Conservation (phyloP, 2,797 vertebrate genomes). For the Todus mexicanus region DNA sequence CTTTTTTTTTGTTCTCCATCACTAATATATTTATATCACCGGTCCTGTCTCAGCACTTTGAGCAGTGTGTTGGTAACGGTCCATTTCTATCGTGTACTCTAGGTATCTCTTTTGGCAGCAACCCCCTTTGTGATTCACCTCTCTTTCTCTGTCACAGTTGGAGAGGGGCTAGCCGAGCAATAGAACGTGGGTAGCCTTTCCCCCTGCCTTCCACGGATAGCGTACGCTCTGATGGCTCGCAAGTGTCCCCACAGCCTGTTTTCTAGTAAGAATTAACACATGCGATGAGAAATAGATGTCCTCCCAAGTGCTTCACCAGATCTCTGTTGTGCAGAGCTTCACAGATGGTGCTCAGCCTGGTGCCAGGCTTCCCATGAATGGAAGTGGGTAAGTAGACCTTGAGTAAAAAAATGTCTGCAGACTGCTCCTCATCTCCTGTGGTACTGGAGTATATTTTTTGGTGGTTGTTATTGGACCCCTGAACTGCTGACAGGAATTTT, state of each 20-base stretch:
- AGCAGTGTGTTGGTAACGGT: neutral
- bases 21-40: neutral
- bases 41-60: neutral
- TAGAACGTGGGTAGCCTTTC: neutral
- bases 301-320: constrained; percentile 1
- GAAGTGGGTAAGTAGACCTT: neutral
- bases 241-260: constrained; percentile 6
- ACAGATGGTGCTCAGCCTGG: constrained; percentile 23
- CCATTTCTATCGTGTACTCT: neutral
- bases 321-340: neutral
- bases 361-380: constrained; percentile 16
- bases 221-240: neutral
- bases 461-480: neutral
- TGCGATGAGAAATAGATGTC: neutral
- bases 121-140: neutral
- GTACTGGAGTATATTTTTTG: neutral
- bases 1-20: neutral
- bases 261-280: constrained; percentile 1
- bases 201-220: neutral
- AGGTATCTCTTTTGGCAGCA: neutral
- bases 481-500: constrained; percentile 31
- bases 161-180: neutral
- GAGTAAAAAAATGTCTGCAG: neutral
- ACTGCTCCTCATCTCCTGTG: neutral
- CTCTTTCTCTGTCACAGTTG: neutral